Conservation (phyloP, 2,888 invertebrate genomes). For the Conops quadrifasciatus region DNA sequence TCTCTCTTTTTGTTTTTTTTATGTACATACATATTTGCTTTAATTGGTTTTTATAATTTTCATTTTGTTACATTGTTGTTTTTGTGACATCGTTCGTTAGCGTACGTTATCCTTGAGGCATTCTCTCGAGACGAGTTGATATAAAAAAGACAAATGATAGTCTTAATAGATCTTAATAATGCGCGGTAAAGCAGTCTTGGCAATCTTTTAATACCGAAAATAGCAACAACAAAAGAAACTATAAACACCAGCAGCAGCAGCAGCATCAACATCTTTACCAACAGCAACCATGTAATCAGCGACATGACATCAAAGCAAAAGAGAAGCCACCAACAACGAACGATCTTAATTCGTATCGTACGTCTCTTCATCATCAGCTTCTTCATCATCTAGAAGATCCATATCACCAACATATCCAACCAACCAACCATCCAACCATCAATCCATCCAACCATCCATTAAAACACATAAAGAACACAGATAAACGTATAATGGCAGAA, state of each 20-base stretch:
- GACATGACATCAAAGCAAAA: no score
- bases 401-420: no score
- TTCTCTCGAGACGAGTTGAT: not conserved
- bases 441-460: not conserved
- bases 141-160: constrained; percentile 2
- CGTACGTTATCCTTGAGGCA: no score
- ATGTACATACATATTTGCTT: no score
- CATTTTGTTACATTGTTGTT: not conserved
- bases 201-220: no score
- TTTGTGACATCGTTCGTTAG: no score
- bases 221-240: no score
- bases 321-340: constrained; percentile 4
- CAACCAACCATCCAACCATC: not conserved
- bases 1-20: not conserved
- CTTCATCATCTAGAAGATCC: not conserved
- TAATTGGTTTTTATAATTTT: not conserved
- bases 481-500: constrained; percentile 22
- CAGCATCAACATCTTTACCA: constrained; percentile 15
- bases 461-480: not conserved
- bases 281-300: constrained; percentile 4
- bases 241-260: not conserved
- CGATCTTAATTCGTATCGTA: constrained; percentile 26
- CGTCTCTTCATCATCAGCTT: constrained; percentile 20
- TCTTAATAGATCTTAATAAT: constrained; percentile 2
- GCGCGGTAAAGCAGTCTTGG: no score